phyloP scores from a whole-genome alignment of 2,888 invertebrate genomes.

The Epirrita christyi region DNA sequence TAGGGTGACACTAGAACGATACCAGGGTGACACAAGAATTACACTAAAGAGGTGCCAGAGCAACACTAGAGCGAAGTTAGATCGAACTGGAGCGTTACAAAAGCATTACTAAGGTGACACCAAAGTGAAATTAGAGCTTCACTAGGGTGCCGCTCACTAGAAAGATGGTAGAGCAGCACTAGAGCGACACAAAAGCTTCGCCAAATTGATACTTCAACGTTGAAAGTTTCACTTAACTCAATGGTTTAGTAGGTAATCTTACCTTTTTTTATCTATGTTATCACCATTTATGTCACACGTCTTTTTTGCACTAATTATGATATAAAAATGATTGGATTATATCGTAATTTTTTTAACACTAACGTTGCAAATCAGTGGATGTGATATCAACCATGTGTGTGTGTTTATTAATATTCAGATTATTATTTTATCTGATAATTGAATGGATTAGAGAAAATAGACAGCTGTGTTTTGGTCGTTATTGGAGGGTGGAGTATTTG shows the following conservation, averaged over 20 bases:
- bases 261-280: slow-evolving; percentile 33
- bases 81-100: too few species aligned
- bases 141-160: too few species aligned
- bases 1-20: too few species aligned
- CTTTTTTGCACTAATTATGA: slow-evolving; percentile 51
- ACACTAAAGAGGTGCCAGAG: too few species aligned
- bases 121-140: too few species aligned
- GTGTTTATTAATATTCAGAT: slow-evolving; percentile 11
- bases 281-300: slow-evolving; percentile 44
- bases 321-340: slow-evolving; percentile 47
- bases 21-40: too few species aligned
- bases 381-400: slow-evolving; percentile 1
- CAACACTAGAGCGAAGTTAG: neutral
- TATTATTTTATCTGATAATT: slow-evolving; percentile 17
- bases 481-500: neutral
- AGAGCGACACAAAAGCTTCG: too few species aligned
- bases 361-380: slow-evolving; percentile 18
- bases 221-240: too few species aligned
- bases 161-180: too few species aligned
- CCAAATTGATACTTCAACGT: too few species aligned
- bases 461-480: neutral
- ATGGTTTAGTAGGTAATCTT: too few species aligned
- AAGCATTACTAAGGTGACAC: too few species aligned
- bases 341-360: slow-evolving; percentile 27
- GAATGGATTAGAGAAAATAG: slow-evolving; percentile 2